Evolutionary conservation across 2,113 vertebrate species (phyloP), one percentile per base, ranked within the genome.

Genomic region (Empidonax alnorum): DNA sequence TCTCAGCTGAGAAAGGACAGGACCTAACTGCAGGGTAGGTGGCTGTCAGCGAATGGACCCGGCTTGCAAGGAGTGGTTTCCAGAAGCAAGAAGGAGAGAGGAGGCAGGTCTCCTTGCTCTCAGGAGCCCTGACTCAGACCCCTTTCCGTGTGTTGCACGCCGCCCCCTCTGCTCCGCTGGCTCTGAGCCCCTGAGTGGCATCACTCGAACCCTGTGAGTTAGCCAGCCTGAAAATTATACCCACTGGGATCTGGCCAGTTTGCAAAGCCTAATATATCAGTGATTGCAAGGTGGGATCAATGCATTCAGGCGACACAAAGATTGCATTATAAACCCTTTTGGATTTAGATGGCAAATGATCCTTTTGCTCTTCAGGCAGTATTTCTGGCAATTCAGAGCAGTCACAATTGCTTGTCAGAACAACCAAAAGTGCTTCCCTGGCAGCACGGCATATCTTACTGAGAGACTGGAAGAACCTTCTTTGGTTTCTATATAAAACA

Each of bases 401-500:
- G 69, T 93, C 93, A 97, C 94, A 97, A 96, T 96, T 93, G 95
- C 94, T 94, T 31, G 90, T 95, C 95, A 94, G 96, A 96, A 96
- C 92, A 95, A 97, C 96, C 93, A 82, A 96, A 96, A 97, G 96
- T 97, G 94, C 96, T 95, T 97, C 95, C 92, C 96, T 97, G 96
- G 96, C 96, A 97, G 96, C 94, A 92, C 3, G 86, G 96, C 89
- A 92, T 86, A 95, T 97, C 96, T 97, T 94, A 96, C 95, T 96
- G 96, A 96, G 96, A 97, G 96, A 95, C 96, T 97, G 96, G 96
- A 96, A 97, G 95, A 97, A 96, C 96, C 96, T 96, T 96, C 96
- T 95, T 97, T 96, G 86, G 95, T 96, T 97, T 96, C 96, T 97
- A 96, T 96, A 97, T 96, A 97, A 97, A 97, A 96, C 93, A 94